These are phyloP conservation scores for Nomada goodeniana DNA, from an alignment of 2,888 invertebrate species.

Conservation along the genomic window DNA sequence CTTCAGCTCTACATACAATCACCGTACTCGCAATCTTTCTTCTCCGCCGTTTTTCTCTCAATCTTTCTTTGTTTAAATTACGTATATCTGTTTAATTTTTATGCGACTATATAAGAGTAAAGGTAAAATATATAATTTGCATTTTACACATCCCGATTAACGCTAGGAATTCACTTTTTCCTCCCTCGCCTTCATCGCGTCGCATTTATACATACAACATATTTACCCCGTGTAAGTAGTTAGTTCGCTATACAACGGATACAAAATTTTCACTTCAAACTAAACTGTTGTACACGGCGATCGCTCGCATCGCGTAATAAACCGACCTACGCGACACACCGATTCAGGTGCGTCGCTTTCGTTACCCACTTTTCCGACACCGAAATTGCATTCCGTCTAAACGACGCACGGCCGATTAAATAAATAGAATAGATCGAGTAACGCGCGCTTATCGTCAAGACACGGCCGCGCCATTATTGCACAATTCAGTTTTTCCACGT, in stretches of 20 bases:
- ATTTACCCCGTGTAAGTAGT: conserved; percentile 67
- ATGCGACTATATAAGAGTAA: conserved; percentile 79
- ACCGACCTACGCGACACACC: not conserved
- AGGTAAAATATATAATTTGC: conserved; percentile 82
- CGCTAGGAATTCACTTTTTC: conserved; percentile 57
- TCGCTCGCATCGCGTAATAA: conserved; percentile 67
- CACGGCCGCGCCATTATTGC: conserved; percentile 45
- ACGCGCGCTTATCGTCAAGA: conserved; percentile 2
- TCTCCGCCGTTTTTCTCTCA: not conserved
- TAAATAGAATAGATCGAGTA: conserved; percentile 1
- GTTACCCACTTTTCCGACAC: not conserved
- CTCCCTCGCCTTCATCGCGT: not conserved
- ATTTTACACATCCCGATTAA: conserved; percentile 69
- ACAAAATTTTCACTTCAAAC: conserved; percentile 68
- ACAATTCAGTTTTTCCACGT: conserved; percentile 46
- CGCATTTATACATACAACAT: conserved; percentile 50
- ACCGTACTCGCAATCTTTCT: conserved; percentile 65
- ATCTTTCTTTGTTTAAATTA: conserved; percentile 65
- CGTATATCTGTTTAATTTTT: conserved; percentile 71
- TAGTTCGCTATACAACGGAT: conserved; percentile 68
- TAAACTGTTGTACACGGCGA: conserved; percentile 71
- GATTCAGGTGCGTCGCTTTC: not conserved
- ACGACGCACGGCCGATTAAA: not conserved
- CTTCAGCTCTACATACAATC: conserved; percentile 75
- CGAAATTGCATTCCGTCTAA: conserved; percentile 7